These are phyloP conservation scores for Ectropis crepuscularia DNA, from an alignment of 2,888 invertebrate species.

Conservation along the genomic window DNA sequence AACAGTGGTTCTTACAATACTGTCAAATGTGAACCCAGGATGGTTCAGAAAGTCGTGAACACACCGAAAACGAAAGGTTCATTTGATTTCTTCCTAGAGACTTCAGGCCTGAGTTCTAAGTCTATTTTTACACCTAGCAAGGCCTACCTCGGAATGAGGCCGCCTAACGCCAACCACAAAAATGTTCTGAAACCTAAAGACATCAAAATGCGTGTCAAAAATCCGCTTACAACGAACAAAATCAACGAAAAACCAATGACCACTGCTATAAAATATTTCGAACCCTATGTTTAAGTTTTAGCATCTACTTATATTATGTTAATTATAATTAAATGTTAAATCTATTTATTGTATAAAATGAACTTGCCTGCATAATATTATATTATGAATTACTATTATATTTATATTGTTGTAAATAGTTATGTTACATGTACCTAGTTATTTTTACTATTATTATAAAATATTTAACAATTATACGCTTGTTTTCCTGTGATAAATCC, in stretches of 20 bases:
- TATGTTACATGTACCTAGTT: conserved; percentile 65
- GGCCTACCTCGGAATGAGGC: conserved; percentile 73
- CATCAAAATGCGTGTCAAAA: conserved; percentile 89
- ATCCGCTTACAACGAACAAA: conserved; percentile 85
- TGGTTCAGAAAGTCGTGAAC: conserved; percentile 64
- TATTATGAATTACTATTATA: conserved; percentile 63
- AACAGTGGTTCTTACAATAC: conserved; percentile 79
- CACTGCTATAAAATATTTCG: conserved; percentile 84
- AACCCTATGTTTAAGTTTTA: conserved; percentile 76
- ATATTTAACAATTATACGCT: conserved; percentile 62
- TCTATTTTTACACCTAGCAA: conserved; percentile 87
- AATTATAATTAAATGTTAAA: conserved; percentile 62
- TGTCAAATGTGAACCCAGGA: conserved; percentile 76
- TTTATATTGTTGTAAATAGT: conserved; percentile 78
- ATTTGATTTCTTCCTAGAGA: conserved; percentile 91
- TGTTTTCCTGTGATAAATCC: conserved; percentile 44
- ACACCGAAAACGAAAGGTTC: conserved; percentile 76
- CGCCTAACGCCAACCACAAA: conserved; percentile 89
- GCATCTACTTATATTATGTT: conserved; percentile 49
- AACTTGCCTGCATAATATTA: conserved; percentile 82
- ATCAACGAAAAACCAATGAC: conserved; percentile 83
- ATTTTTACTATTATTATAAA: conserved; percentile 67
- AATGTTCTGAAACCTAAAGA: conserved; percentile 91
- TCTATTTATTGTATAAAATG: conserved; percentile 78
- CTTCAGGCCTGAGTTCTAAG: conserved; percentile 92